Percentiles rank a stretch among this genome's conserved stretches.
Conservation (phyloP, 2,797 vertebrate species). For the Naso thynnoides region DNA sequence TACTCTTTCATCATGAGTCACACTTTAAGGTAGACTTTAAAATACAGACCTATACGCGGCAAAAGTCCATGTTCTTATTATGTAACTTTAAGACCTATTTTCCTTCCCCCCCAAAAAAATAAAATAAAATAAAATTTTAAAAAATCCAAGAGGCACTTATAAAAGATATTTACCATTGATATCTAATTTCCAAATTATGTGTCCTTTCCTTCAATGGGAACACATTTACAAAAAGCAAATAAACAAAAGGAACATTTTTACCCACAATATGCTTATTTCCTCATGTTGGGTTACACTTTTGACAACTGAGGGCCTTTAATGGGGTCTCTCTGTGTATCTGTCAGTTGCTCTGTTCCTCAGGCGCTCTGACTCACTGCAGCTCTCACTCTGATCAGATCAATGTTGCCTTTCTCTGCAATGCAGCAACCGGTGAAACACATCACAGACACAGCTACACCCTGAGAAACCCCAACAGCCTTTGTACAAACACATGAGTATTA, state of each 20-base stretch:
- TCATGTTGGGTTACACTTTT: constrained; percentile 48
- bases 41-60: too few species aligned
- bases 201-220: background rate
- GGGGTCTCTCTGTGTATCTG: constrained; percentile 61
- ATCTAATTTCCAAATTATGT: background rate
- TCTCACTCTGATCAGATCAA: constrained; percentile 80
- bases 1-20: background rate
- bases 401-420: constrained; percentile 80
- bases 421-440: constrained; percentile 76
- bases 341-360: constrained; percentile 64
- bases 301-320: constrained; percentile 60
- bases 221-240: constrained; percentile 14
- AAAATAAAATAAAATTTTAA: too few species aligned
- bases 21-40: background rate
- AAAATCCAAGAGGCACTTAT: background rate
- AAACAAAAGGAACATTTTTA: constrained; percentile 35
- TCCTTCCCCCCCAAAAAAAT: background rate
- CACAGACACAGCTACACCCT: constrained; percentile 66
- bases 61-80: background rate
- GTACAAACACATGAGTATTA: constrained; percentile 52
- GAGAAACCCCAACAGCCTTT: constrained; percentile 57
- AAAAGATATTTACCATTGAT: background rate
- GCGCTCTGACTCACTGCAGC: constrained; percentile 63
- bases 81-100: background rate
- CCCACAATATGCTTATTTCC: constrained; percentile 37